Percentiles rank a stretch among this genome's conserved stretches.
phyloP scores from a whole-genome alignment of 2,888 invertebrate genomes.

The Acleris sparsana region DNA sequence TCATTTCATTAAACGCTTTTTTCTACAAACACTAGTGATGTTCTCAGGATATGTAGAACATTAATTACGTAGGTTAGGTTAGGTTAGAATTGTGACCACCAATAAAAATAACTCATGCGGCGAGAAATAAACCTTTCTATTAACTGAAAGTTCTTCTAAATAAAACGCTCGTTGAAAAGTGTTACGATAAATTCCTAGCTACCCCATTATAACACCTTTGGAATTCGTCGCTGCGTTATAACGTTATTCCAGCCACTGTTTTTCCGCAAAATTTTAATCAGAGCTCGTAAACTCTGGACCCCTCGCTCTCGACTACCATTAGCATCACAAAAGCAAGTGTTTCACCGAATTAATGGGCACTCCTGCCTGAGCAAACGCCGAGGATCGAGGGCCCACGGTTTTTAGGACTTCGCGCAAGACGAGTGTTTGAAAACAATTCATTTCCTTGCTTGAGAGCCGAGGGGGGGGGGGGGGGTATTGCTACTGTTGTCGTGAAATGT shows the following conservation, averaged over 20 bases:
- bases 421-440: constrained; percentile 9
- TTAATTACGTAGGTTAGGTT: too few species aligned
- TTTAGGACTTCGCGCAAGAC: constrained; percentile 3
- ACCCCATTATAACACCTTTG: too few species aligned
- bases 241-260: background rate
- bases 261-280: background rate
- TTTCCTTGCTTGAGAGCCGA: background rate
- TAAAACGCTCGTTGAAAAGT: too few species aligned
- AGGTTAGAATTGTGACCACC: too few species aligned
- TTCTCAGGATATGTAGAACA: too few species aligned
- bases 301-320: constrained; percentile 19
- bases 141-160: too few species aligned
- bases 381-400: constrained; percentile 5
- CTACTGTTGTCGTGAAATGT: background rate
- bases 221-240: too few species aligned
- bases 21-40: too few species aligned
- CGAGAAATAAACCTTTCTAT: too few species aligned
- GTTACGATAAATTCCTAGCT: too few species aligned
- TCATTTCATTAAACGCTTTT: too few species aligned
- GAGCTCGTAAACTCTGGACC: background rate
- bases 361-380: constrained; percentile 5
- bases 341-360: constrained; percentile 36
- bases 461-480: background rate
- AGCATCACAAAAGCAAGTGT: constrained; percentile 37
- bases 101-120: too few species aligned